Evolutionary conservation across 2,797 vertebrate genomes (phyloP).

Genomic region (Ptychadena robeensis): DNA sequence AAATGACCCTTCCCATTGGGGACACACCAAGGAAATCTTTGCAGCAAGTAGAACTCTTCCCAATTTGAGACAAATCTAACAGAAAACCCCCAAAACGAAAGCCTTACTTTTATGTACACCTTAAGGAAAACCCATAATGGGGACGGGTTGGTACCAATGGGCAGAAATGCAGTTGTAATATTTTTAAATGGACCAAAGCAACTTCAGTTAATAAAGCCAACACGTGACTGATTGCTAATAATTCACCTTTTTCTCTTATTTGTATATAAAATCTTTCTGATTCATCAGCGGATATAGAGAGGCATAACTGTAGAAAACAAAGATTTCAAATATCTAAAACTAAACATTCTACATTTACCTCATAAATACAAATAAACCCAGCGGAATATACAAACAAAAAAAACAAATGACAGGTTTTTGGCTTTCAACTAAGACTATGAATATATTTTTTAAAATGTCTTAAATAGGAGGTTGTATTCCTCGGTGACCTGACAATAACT

Average conservation of each 20-base stretch:
- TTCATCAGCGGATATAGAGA: background rate
- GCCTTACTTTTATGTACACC: background rate
- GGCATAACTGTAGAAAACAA: background rate
- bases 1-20: no score
- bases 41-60: no score
- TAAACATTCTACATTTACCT: background rate
- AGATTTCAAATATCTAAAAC: background rate
- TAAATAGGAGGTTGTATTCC: no score
- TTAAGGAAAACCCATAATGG: no score
- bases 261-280: constrained; percentile 18
- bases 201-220: background rate
- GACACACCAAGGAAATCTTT: no score
- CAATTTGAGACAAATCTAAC: no score
- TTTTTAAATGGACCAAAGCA: background rate
- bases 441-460: no score
- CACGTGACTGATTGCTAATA: background rate
- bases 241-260: background rate
- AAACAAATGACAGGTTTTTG: background rate
- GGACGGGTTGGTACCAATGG: background rate
- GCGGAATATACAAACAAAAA: background rate
- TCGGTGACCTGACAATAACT: no score
- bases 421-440: background rate
- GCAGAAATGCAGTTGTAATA: background rate
- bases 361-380: background rate
- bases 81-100: no score